A percentile compares a stretch with the other conserved stretches of the same genome.
phyloP scores from a whole-genome alignment of 2,113 vertebrate species.

The Balaeniceps rex region DNA sequence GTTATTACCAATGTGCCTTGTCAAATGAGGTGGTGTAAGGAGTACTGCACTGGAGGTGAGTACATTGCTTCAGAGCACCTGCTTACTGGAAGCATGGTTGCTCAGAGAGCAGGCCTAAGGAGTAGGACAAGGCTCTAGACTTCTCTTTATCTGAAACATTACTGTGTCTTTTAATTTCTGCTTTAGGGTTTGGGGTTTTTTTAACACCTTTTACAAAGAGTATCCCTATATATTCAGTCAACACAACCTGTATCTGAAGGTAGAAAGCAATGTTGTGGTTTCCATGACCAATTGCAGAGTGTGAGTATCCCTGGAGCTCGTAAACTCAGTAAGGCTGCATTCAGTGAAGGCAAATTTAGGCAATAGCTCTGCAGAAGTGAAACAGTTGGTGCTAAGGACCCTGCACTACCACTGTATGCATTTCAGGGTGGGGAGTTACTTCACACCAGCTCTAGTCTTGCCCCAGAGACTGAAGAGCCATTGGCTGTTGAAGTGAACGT shows the following conservation, averaged over 20 bases:
- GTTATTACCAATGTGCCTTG: neutral
- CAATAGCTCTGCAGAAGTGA: neutral
- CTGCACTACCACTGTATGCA: fast-evolving
- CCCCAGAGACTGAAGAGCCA: neutral
- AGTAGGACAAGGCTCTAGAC: neutral
- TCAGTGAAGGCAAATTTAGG: neutral
- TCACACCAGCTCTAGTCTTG: neutral
- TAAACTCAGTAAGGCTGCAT: neutral
- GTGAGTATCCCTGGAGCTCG: neutral
- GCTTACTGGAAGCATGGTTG: neutral
- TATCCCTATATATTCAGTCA: neutral
- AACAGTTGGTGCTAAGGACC: neutral
- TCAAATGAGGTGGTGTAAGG: neutral
- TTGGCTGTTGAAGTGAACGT: neutral
- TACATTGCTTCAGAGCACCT: neutral
- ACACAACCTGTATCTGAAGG: neutral
- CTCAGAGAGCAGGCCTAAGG: neutral
- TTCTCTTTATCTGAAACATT: neutral
- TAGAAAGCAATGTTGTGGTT: neutral
- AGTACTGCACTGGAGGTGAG: neutral
- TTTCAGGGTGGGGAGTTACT: neutral
- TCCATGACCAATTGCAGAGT: neutral
- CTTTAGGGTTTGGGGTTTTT: neutral
- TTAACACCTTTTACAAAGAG: neutral
- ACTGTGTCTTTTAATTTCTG: neutral